These are phyloP conservation scores for Prionace glauca DNA, from an alignment of 2,797 vertebrate species.

Conservation along the genomic window DNA sequence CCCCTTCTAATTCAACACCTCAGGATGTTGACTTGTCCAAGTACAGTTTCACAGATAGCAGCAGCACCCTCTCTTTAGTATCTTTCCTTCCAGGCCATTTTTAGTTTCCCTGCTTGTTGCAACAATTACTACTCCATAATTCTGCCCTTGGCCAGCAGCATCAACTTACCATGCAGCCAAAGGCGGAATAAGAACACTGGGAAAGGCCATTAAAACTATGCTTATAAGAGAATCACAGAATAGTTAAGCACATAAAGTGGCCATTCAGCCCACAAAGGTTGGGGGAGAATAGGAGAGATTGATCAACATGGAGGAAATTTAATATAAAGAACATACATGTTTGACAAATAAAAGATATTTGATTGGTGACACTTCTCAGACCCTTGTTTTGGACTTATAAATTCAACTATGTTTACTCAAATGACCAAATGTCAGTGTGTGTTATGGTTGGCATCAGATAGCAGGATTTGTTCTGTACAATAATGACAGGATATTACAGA, in stretches of 20 bases:
- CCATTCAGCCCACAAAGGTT: background rate
- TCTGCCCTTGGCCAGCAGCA: background rate
- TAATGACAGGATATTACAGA: background rate
- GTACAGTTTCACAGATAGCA: background rate
- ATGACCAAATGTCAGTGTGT: background rate
- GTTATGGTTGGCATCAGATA: background rate
- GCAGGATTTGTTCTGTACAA: background rate
- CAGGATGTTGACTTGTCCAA: background rate
- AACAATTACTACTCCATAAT: background rate
- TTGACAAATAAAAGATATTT: background rate
- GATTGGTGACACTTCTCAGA: background rate
- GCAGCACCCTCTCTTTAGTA: background rate
- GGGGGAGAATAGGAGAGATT: background rate
- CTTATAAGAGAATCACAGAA: too few relatives aligned
- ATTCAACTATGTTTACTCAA: background rate
- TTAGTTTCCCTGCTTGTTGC: background rate
- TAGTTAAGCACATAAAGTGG: too few relatives aligned
- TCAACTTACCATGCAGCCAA: background rate
- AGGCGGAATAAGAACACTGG: background rate
- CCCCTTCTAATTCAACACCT: background rate
- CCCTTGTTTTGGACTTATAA: background rate
- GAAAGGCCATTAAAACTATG: background rate
- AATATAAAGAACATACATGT: background rate
- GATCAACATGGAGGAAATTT: background rate
- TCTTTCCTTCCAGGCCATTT: background rate